Evolutionary conservation across 2,888 invertebrate genomes (phyloP).

Genomic region (Limnephilus auricula): DNA sequence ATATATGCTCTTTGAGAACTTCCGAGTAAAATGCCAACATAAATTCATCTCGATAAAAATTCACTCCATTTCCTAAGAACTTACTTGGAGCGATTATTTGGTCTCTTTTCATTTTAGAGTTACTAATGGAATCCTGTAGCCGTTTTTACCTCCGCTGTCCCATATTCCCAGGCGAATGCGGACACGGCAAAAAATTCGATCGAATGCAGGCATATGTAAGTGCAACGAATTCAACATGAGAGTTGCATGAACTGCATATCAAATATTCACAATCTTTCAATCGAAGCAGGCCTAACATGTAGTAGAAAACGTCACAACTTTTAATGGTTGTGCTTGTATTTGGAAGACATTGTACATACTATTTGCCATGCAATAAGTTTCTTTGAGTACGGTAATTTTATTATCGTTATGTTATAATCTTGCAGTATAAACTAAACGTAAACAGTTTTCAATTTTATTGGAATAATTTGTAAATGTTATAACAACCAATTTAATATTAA

Average conservation of each 20-base stretch:
- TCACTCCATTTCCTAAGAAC: not conserved
- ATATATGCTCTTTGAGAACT: not conserved
- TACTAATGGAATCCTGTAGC: not conserved
- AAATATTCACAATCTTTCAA: conserved; percentile 61
- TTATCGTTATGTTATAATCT: not conserved
- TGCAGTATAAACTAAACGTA: no score
- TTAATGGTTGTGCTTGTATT: not conserved
- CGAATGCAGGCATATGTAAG: not conserved
- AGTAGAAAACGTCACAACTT: not conserved
- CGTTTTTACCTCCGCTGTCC: conserved; percentile 26
- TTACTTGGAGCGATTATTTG: not conserved
- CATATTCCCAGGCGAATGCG: conserved; percentile 34
- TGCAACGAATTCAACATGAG: conserved; percentile 57
- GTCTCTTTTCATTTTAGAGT: not conserved
- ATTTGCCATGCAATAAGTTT: not conserved
- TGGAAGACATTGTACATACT: not conserved
- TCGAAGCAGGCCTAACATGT: not conserved
- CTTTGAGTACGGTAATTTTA: not conserved
- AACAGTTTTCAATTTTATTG: no score
- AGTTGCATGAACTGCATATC: conserved; percentile 58
- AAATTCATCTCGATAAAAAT: not conserved
- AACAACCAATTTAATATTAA: no score
- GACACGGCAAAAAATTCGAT: conserved; percentile 33
- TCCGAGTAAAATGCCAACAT: not conserved
- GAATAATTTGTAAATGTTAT: no score